A percentile compares a stretch with the other conserved stretches of the same genome.
These are phyloP conservation scores for Zaprionus africanus DNA, from an alignment of 1,140 invertebrate genomes.

Conservation along the genomic window DNA sequence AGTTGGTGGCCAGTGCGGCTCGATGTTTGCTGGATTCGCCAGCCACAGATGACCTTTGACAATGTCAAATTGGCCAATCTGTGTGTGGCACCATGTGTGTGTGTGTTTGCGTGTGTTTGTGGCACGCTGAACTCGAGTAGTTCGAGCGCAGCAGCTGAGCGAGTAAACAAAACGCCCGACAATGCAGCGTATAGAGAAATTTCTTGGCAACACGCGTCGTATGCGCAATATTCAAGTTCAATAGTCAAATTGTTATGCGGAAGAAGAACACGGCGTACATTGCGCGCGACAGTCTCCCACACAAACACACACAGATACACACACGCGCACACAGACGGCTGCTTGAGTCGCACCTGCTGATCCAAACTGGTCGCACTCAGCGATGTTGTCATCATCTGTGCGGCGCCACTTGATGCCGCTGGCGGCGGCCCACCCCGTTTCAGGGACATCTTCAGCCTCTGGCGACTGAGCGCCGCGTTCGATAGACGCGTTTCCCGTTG, in stretches of 20 bases:
- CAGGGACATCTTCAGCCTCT: constrained; percentile 77
- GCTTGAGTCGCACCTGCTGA: constrained; percentile 59
- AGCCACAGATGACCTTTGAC: constrained; percentile 42
- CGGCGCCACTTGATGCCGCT: constrained; percentile 62
- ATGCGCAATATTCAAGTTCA: constrained; percentile 66
- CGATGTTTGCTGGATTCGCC: constrained; percentile 34
- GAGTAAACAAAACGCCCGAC: constrained; percentile 44
- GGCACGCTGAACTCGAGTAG: constrained; percentile 2
- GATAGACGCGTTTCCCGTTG: constrained; percentile 60
- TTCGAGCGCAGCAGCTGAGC: not conserved
- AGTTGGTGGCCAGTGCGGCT: constrained; percentile 33
- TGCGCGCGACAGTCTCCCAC: not conserved
- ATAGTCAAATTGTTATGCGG: constrained; percentile 47
- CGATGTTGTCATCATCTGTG: constrained; percentile 64
- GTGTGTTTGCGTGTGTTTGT: not conserved
- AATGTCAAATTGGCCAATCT: constrained; percentile 36
- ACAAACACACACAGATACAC: not conserved
- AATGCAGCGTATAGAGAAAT: constrained; percentile 37
- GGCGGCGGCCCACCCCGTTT: constrained; percentile 75
- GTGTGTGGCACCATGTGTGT: not conserved
- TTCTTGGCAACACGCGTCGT: constrained; percentile 58
- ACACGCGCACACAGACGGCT: not conserved
- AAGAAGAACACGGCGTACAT: constrained; percentile 33
- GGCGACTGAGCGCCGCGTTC: constrained; percentile 64
- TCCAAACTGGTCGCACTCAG: constrained; percentile 54